These are phyloP conservation scores for Trididemnum miniatum DNA, from an alignment of 23 tunicate genomes.

Conservation along the genomic window DNA sequence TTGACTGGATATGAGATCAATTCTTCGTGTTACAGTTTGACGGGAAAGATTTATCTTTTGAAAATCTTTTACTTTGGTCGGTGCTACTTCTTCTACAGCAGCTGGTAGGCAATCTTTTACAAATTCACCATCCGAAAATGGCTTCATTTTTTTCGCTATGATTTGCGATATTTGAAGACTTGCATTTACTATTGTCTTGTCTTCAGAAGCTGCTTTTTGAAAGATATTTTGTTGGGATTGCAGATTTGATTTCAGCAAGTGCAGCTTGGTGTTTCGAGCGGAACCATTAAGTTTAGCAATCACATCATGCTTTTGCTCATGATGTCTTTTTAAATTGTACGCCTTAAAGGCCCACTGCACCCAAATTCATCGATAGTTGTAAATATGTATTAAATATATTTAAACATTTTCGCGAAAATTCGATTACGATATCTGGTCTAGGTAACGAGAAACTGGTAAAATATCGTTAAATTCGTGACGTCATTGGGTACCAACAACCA, in stretches of 20 bases:
- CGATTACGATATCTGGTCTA: too few relatives aligned
- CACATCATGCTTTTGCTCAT: too few relatives aligned
- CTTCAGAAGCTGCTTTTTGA: constrained; percentile 9
- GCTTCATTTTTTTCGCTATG: constrained; percentile 8
- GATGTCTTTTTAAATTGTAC: too few relatives aligned
- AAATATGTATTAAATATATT: too few relatives aligned
- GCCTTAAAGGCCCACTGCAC: too few relatives aligned
- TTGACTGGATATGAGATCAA: background rate
- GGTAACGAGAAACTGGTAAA: too few relatives aligned
- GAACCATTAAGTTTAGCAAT: too few relatives aligned
- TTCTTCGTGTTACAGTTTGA: constrained; percentile 38
- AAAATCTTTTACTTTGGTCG: constrained; percentile 16
- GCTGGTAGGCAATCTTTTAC: constrained; percentile 27
- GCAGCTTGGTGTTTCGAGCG: too few relatives aligned
- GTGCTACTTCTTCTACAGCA: constrained; percentile 23
- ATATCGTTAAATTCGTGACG: too few relatives aligned
- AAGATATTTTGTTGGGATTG: constrained; percentile 10
- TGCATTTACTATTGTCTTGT: constrained; percentile 3
- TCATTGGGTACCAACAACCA: too few relatives aligned
- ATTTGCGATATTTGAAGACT: constrained; percentile 8
- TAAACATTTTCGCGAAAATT: too few relatives aligned
- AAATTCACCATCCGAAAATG: constrained; percentile 26
- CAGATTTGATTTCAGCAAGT: background rate
- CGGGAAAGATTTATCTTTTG: constrained; percentile 11
- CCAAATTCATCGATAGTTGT: too few relatives aligned